A percentile compares a stretch with the other conserved stretches of the same genome.
These are phyloP conservation scores for Tor tambroides DNA, from an alignment of 2,113 vertebrate genomes.

Conservation along the genomic window DNA sequence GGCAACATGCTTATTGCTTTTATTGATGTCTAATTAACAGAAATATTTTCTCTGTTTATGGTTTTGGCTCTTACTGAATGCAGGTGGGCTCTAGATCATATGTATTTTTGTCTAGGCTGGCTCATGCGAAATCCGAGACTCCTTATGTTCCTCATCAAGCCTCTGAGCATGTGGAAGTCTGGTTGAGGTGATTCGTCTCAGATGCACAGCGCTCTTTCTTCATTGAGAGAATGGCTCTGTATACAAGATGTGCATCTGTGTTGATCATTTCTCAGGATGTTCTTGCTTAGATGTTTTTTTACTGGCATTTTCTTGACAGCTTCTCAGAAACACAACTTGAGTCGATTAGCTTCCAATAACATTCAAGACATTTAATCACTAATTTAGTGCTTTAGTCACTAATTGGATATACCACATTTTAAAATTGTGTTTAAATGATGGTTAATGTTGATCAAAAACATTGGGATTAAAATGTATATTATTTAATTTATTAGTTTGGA, in stretches of 20 bases:
- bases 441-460: too few species aligned
- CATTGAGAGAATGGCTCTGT: conserved; percentile 13
- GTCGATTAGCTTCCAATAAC: neutral
- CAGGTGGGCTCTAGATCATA: neutral
- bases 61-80: conserved; percentile 5
- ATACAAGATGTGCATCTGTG: conserved; percentile 8
- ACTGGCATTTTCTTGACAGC: neutral
- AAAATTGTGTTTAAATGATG: too few species aligned
- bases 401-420: neutral
- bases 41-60: neutral
- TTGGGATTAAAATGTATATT: too few species aligned
- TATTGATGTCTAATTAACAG: neutral
- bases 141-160: conserved; percentile 20
- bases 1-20: neutral
- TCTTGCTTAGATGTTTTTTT: conserved; percentile 20
- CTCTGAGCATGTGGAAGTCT: conserved; percentile 37
- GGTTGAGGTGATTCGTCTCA: conserved; percentile 38
- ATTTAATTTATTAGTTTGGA: too few species aligned
- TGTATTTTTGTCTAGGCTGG: conserved; percentile 12
- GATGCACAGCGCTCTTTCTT: conserved; percentile 21
- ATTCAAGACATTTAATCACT: neutral
- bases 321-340: neutral
- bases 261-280: conserved; percentile 9
- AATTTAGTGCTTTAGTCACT: neutral
- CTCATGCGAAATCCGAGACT: conserved; percentile 7